phyloP scores from a whole-genome alignment of 2,797 vertebrate genomes.

The Yasuhikotakia modesta region DNA sequence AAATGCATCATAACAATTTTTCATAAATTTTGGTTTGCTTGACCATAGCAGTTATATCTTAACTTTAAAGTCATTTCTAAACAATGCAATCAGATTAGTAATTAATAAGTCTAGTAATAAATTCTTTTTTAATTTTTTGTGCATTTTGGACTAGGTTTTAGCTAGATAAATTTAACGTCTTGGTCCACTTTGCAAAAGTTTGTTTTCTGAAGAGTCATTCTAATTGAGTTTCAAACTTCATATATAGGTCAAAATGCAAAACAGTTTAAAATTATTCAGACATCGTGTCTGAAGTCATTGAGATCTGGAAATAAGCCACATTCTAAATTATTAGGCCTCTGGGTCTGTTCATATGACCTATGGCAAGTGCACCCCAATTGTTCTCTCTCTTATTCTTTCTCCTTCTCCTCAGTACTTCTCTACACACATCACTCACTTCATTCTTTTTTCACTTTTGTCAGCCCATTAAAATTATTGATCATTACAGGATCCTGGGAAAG shows the following conservation, averaged over 20 bases:
- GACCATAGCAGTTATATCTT: neutral
- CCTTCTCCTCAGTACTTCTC: slow-evolving; percentile 17
- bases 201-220: neutral
- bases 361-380: neutral
- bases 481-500: slow-evolving; percentile 72
- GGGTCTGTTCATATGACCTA: slow-evolving; percentile 20
- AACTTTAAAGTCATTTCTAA: neutral
- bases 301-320: slow-evolving; percentile 11
- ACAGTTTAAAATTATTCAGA: slow-evolving; percentile 36
- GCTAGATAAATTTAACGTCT: neutral
- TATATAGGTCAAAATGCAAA: slow-evolving; percentile 75
- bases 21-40: neutral
- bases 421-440: neutral
- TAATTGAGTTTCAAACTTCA: neutral
- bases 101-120: neutral
- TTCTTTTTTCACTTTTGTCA: slow-evolving; percentile 19
- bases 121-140: neutral
- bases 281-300: slow-evolving; percentile 19
- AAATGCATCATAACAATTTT: too few relatives aligned
- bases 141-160: neutral
- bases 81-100: neutral
- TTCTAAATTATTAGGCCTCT: slow-evolving; percentile 23
- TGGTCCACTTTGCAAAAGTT: neutral
- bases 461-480: slow-evolving; percentile 72
- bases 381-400: slow-evolving; percentile 1